Evolutionary conservation across 2,797 vertebrate genomes (phyloP).

Genomic region (Cichlasoma orientale): DNA sequence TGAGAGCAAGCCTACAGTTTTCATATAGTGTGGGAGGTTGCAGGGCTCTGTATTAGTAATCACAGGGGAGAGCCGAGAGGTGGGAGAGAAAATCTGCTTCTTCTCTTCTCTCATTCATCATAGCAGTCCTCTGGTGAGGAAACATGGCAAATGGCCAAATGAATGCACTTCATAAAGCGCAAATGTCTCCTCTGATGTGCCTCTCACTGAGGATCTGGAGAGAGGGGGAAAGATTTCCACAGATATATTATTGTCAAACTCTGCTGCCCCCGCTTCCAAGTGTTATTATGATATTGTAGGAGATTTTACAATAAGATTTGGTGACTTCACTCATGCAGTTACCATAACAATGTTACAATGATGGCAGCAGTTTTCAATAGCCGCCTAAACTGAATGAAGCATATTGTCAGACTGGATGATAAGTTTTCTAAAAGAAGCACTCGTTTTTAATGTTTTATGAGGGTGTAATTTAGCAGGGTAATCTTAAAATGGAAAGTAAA

Average conservation of each 20-base stretch:
- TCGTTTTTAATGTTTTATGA: slow-evolving; percentile 73
- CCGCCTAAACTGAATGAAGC: slow-evolving; percentile 75
- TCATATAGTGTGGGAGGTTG: slow-evolving; percentile 84
- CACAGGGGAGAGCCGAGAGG: slow-evolving; percentile 82
- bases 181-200: slow-evolving; percentile 84
- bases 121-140: slow-evolving; percentile 83
- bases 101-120: slow-evolving; percentile 85
- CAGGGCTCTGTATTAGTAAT: slow-evolving; percentile 83
- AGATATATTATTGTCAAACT: slow-evolving; percentile 83
- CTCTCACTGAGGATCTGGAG: slow-evolving; percentile 78
- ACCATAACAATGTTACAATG: slow-evolving; percentile 80
- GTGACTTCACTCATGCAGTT: slow-evolving; percentile 79
- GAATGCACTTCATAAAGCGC: slow-evolving; percentile 84
- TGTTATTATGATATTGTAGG: slow-evolving; percentile 81
- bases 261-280: slow-evolving; percentile 79
- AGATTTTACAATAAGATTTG: slow-evolving; percentile 83
- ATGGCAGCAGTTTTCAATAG: slow-evolving; percentile 78
- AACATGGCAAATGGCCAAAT: slow-evolving; percentile 85
- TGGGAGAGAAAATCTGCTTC: slow-evolving; percentile 85
- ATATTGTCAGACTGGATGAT: slow-evolving; percentile 74
- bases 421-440: slow-evolving; percentile 63
- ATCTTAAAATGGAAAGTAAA: slow-evolving; percentile 66
- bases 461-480: slow-evolving; percentile 67
- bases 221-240: slow-evolving; percentile 80
- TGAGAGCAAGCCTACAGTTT: slow-evolving; percentile 83